These are phyloP conservation scores for Apodemia hepburni DNA, from an alignment of 2,888 invertebrate species.

Conservation along the genomic window DNA sequence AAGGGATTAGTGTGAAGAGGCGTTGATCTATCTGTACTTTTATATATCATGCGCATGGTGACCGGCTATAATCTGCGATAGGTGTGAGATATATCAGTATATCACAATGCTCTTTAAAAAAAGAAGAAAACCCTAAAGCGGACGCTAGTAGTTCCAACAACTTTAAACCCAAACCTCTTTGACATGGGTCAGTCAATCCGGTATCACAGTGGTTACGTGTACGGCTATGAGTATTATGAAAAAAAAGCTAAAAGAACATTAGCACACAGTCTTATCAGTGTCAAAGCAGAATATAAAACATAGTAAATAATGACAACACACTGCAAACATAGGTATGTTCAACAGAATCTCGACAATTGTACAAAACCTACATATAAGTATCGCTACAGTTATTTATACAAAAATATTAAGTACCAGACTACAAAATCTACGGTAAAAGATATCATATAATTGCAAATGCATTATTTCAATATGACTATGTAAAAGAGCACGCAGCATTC, in stretches of 20 bases:
- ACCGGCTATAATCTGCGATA: background rate
- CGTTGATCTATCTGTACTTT: background rate
- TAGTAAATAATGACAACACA: background rate
- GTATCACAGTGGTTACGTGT: background rate
- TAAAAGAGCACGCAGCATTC: constrained; percentile 52
- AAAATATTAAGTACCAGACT: background rate
- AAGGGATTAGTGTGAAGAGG: background rate
- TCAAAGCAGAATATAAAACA: background rate
- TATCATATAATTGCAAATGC: constrained; percentile 7
- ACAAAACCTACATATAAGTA: background rate
- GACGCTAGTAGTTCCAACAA: no score
- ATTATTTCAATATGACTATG: constrained; percentile 27
- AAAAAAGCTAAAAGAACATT: background rate
- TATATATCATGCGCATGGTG: background rate
- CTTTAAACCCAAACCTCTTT: no score
- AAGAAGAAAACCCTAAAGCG: background rate
- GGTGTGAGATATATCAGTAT: background rate
- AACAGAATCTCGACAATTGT: background rate
- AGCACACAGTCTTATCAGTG: background rate
- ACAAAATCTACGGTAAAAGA: background rate
- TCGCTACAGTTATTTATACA: background rate
- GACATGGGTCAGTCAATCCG: background rate
- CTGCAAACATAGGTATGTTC: background rate
- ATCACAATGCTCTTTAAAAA: background rate
- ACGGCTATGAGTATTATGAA: background rate